These are phyloP conservation scores for Eledone cirrhosa DNA, from an alignment of 2,888 invertebrate genomes.

Conservation along the genomic window DNA sequence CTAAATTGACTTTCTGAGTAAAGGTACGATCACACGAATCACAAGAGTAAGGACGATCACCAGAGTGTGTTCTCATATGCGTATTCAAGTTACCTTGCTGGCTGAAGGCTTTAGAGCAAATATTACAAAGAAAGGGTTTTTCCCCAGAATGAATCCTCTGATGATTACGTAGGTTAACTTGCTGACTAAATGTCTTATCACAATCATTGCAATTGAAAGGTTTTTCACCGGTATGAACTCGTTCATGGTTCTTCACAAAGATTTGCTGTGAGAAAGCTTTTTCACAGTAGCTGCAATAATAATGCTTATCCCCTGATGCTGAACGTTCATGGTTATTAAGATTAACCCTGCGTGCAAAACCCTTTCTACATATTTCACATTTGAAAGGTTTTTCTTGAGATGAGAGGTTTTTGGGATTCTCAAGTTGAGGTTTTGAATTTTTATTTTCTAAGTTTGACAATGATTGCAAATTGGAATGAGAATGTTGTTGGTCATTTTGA, in stretches of 20 bases:
- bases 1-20: slow-evolving; percentile 1
- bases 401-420: not conserved
- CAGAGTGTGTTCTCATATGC: slow-evolving; percentile 14
- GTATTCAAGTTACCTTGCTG: slow-evolving; percentile 16
- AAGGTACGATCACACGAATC: slow-evolving; percentile 21
- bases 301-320: not conserved
- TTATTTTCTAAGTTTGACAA: not conserved
- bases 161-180: slow-evolving; percentile 14
- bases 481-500: slow-evolving; percentile 19
- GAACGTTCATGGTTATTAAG: slow-evolving; percentile 4
- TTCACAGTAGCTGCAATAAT: slow-evolving; percentile 19
- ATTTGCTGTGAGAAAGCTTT: slow-evolving; percentile 23
- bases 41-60: slow-evolving; percentile 17
- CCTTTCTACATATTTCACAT: slow-evolving; percentile 23
- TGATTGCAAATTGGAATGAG: not conserved
- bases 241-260: slow-evolving; percentile 20
- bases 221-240: slow-evolving; percentile 14
- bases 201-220: slow-evolving; percentile 20
- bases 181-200: slow-evolving; percentile 15
- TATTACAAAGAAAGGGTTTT: not conserved
- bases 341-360: slow-evolving; percentile 9
- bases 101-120: not conserved
- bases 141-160: slow-evolving; percentile 10
- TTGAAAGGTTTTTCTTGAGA: slow-evolving; percentile 18
- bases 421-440: not conserved